Base-by-base conservation (phyloP, 1,140 invertebrate species). In the Uloborus diversus region DNA sequence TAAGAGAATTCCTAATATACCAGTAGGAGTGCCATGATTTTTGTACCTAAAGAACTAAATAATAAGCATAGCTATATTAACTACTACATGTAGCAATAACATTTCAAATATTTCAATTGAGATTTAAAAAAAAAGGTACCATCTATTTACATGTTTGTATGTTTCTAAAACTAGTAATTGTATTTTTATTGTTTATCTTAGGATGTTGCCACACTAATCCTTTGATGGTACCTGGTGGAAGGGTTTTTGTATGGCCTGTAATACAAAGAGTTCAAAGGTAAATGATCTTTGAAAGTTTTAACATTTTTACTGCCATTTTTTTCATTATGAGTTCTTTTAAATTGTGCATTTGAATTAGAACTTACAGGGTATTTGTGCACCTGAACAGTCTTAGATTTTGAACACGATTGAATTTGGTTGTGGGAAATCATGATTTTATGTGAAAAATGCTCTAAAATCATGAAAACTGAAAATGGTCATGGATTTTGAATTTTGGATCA, bases 181-280 rank as follows among this genome's bases (percentile, higher is more conserved):
- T n/a, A n/a, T n/a, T n/a, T n/a, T 53, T 53, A 11, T 56, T 56
- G 11, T 20, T 66, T 42, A 37, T 73, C 81, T 11, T 85, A 96
- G 94, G 94, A 92, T 96, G 94, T 86, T 96, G 94, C 86, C 94
- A 96, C 87, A 91, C 92, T 82, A 96, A 96, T 87, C 95, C 95
- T 47, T 87, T 95, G 25, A 86, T 98, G 71, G 94, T 99, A 49
- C 96, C 96, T 70, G 97, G 97, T 82, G 97, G 97, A 20, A 89
- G 97, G 80, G 95, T 96, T 27, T 99, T 98, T 89, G 96, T 99
- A 3, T 98, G 96, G 96, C 97, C 97, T 13, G 88, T 93, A 11
- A 91, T 99, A 71, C 97, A 99, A 86, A 92, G 92, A 89, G 94
- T 98, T 81, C 96, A 99, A 88, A 94, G 93, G 94, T 96, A 90